Evolutionary conservation across 2,797 vertebrate genomes (phyloP).

Genomic region (Taenioides sp.): DNA sequence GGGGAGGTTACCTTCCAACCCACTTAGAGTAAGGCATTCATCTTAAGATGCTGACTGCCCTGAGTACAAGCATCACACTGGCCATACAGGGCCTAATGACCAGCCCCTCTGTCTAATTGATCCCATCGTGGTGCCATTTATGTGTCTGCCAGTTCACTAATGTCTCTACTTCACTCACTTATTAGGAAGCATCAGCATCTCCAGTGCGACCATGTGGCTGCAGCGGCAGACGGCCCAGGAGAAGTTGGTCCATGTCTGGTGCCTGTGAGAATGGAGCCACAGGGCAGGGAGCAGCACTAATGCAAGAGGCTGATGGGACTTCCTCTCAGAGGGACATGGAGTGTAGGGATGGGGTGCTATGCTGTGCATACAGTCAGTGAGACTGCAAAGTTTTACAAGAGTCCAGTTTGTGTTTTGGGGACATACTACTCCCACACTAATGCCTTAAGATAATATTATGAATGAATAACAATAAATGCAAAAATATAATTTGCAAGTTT

Average conservation of each 20-base stretch:
- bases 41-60: slow-evolving; percentile 44
- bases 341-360: slow-evolving; percentile 46
- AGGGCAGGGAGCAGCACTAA: slow-evolving; percentile 66
- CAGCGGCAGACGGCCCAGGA: slow-evolving; percentile 57
- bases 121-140: slow-evolving; percentile 70
- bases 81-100: slow-evolving; percentile 62
- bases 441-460: slow-evolving; percentile 4
- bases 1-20: slow-evolving; percentile 32
- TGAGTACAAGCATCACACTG: slow-evolving; percentile 48
- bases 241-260: slow-evolving; percentile 58
- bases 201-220: slow-evolving; percentile 64
- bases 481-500: background rate
- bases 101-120: slow-evolving; percentile 70
- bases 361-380: slow-evolving; percentile 51
- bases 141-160: slow-evolving; percentile 71
- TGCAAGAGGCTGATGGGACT: slow-evolving; percentile 61
- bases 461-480: slow-evolving; percentile 7
- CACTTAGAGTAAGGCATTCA: slow-evolving; percentile 25
- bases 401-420: slow-evolving; percentile 18
- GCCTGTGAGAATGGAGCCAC: slow-evolving; percentile 56
- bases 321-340: slow-evolving; percentile 64
- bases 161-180: slow-evolving; percentile 68
- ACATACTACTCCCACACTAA: background rate
- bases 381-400: slow-evolving; percentile 57
- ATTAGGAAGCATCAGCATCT: slow-evolving; percentile 66